Evolutionary conservation across 2,888 invertebrate species (phyloP).

Genomic region (Azorinus chamasolen): DNA sequence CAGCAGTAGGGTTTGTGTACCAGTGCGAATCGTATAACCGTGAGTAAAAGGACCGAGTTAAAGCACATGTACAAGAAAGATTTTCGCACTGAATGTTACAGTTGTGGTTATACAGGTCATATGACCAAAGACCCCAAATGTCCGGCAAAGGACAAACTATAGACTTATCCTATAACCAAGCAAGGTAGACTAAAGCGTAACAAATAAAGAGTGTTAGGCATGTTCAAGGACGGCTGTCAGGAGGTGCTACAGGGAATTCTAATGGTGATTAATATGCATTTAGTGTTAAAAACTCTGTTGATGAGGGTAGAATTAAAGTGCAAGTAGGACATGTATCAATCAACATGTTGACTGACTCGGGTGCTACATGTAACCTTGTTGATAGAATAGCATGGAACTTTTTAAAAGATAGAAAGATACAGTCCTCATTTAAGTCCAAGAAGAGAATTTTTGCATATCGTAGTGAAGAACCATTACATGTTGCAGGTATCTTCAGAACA

Average conservation of each 20-base stretch:
- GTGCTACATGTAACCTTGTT: conserved; percentile 18
- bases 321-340: conserved; percentile 1
- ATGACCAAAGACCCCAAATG: conserved; percentile 6
- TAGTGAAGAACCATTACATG: too few species aligned
- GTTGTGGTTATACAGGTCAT: too few species aligned
- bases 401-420: too few species aligned
- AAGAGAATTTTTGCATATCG: too few species aligned
- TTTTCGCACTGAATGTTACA: too few species aligned
- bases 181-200: neutral
- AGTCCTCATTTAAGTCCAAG: too few species aligned
- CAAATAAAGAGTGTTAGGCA: neutral
- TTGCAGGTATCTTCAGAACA: too few species aligned
- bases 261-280: neutral
- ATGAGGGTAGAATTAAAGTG: neutral
- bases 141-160: conserved; percentile 23
- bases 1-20: neutral
- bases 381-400: conserved; percentile 10
- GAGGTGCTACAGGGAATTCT: too few species aligned
- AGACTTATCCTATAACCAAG: conserved; percentile 25
- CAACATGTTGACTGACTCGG: conserved; percentile 28
- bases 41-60: neutral
- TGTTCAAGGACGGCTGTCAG: neutral
- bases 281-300: neutral
- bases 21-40: neutral
- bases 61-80: neutral